Evolutionary conservation across 2,797 vertebrate species (phyloP).

Genomic region (Propithecus perrieri): DNA sequence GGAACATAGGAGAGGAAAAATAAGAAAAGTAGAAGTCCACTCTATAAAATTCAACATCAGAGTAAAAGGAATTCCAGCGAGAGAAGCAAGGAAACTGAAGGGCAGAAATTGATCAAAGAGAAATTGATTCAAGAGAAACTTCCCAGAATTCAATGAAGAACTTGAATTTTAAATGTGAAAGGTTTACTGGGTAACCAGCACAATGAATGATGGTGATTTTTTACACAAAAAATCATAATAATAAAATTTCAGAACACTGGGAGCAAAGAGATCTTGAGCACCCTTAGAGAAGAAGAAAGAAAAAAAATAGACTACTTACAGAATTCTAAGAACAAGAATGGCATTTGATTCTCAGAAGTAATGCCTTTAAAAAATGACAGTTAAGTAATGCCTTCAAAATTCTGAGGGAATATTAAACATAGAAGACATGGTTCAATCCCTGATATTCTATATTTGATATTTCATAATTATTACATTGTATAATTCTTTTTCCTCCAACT

Average conservation of each 20-base stretch:
- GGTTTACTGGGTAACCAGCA: background rate
- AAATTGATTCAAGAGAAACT: background rate
- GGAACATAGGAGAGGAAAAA: background rate
- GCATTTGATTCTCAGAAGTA: background rate
- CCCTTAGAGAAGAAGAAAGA: background rate
- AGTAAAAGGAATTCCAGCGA: background rate
- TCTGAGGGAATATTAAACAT: background rate
- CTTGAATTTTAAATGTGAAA: background rate
- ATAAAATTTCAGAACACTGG: too few species aligned
- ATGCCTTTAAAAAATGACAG: background rate
- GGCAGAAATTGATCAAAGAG: background rate
- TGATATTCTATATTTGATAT: background rate
- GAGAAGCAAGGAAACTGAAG: background rate
- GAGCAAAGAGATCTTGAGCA: background rate
- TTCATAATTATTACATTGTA: background rate
- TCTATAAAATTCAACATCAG: background rate
- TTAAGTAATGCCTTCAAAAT: background rate
- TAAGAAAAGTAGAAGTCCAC: background rate
- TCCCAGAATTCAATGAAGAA: background rate
- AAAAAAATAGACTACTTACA: background rate
- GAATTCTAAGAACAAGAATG: background rate
- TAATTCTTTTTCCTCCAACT: background rate
- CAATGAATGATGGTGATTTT: background rate
- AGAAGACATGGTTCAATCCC: too few species aligned
- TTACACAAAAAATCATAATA: background rate